Evolutionary conservation across 2,888 invertebrate genomes (phyloP).

Genomic region (Campaea margaritaria): DNA sequence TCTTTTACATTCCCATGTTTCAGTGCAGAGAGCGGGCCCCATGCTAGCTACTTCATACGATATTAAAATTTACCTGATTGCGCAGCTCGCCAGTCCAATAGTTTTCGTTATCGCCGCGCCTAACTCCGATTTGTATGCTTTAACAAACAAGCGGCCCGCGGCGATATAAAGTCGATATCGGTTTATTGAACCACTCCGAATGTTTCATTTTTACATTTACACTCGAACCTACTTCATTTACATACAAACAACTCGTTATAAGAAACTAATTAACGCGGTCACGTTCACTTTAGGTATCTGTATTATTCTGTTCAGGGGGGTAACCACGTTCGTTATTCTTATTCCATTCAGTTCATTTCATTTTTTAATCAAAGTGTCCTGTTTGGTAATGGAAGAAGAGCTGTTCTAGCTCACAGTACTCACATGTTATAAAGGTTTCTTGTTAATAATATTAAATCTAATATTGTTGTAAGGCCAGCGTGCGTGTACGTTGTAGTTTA

Average conservation of each 20-base stretch:
- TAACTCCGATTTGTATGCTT: slow-evolving; percentile 62
- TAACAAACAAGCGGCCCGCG: slow-evolving; percentile 44
- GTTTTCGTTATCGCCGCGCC: slow-evolving; percentile 63
- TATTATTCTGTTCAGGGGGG: not conserved
- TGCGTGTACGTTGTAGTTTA: no score
- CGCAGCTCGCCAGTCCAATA: slow-evolving; percentile 45
- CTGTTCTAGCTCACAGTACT: not conserved
- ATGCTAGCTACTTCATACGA: not conserved
- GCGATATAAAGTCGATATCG: slow-evolving; percentile 41
- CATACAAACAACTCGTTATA: slow-evolving; percentile 27
- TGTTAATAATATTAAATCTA: no score
- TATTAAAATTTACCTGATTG: slow-evolving; percentile 15
- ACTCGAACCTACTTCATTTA: slow-evolving; percentile 40
- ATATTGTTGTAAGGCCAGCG: no score
- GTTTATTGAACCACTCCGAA: slow-evolving; percentile 46
- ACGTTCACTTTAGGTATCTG: not conserved
- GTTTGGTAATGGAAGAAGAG: not conserved
- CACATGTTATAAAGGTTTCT: no score
- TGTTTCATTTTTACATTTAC: slow-evolving; percentile 48
- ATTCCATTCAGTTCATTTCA: no score
- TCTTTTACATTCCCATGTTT: no score
- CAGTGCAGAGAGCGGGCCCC: not conserved
- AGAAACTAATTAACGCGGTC: slow-evolving; percentile 4
- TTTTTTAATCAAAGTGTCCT: not conserved
- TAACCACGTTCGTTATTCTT: no score